Conservation (phyloP, 2,797 vertebrate species). For the Brachymystax lenok region DNA sequence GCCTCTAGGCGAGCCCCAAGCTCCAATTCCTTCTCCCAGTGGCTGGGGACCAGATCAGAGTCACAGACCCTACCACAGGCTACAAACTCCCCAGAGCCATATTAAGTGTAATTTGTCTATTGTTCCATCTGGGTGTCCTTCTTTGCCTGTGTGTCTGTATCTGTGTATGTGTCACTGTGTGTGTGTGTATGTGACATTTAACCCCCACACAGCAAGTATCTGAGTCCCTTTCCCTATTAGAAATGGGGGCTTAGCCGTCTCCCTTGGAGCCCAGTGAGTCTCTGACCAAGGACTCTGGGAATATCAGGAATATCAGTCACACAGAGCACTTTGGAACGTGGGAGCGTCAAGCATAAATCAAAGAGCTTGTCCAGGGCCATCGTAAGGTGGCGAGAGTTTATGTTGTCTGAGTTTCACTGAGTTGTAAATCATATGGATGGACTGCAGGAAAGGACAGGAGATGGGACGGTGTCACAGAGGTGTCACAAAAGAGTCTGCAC, state of each 20-base stretch:
- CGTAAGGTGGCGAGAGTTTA: conserved; percentile 50
- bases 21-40: conserved; percentile 60
- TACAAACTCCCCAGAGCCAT: conserved; percentile 59
- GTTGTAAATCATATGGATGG: conserved; percentile 16
- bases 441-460: conserved; percentile 1
- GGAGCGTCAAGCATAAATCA: conserved; percentile 63
- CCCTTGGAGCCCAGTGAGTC: conserved; percentile 74
- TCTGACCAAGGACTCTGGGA: conserved; percentile 77
- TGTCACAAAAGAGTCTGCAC: not conserved
- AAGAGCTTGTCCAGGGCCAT: conserved; percentile 56
- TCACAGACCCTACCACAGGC: conserved; percentile 67
- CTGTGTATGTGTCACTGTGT: not conserved
- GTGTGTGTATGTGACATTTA: conserved; percentile 72
- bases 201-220: conserved; percentile 86
- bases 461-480: not conserved
- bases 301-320: conserved; percentile 86
- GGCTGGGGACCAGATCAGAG: conserved; percentile 69
- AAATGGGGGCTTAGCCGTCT: conserved; percentile 82
- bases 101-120: conserved; percentile 34
- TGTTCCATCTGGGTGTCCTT: not conserved
- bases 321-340: conserved; percentile 79
- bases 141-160: conserved; percentile 40
- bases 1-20: conserved; percentile 66
- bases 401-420: conserved; percentile 34
- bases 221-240: conserved; percentile 90